phyloP scores from a whole-genome alignment of 2,888 invertebrate species.

The Scaptomyza caliginosa region DNA sequence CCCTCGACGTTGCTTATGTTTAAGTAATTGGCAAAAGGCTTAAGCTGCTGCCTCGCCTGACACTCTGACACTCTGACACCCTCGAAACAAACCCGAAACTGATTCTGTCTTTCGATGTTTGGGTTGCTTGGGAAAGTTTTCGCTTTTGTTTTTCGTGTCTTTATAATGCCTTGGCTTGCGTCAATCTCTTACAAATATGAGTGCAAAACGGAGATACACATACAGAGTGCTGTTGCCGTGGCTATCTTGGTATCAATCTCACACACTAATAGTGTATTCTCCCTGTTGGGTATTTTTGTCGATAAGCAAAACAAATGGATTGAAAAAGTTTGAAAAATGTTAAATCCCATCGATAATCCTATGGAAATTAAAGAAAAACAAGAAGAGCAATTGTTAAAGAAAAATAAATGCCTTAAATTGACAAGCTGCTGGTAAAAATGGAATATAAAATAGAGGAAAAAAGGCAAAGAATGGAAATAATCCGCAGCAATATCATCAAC shows the following conservation, averaged over 20 bases:
- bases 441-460: constrained; percentile 14
- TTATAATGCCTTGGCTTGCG: constrained; percentile 25
- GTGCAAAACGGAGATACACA: constrained; percentile 21
- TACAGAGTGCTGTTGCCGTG: constrained; percentile 1
- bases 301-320: neutral
- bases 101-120: neutral
- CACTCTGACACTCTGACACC: constrained; percentile 1
- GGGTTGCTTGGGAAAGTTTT: constrained; percentile 39
- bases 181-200: constrained; percentile 25
- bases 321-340: constrained; percentile 43
- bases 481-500: constrained; percentile 61
- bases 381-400: constrained; percentile 34
- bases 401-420: constrained; percentile 44
- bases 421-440: constrained; percentile 13
- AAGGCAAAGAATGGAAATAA: constrained; percentile 29
- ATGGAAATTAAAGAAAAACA: constrained; percentile 68
- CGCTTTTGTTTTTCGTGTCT: constrained; percentile 16
- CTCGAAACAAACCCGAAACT: constrained; percentile 26
- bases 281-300: constrained; percentile 9
- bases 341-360: constrained; percentile 69
- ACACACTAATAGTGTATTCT: constrained; percentile 1
- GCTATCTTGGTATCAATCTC: neutral
- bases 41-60: constrained; percentile 45
- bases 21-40: constrained; percentile 76
- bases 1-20: constrained; percentile 72